Conservation (phyloP, 2,797 vertebrate genomes). For the Hydrolagus colliei region DNA sequence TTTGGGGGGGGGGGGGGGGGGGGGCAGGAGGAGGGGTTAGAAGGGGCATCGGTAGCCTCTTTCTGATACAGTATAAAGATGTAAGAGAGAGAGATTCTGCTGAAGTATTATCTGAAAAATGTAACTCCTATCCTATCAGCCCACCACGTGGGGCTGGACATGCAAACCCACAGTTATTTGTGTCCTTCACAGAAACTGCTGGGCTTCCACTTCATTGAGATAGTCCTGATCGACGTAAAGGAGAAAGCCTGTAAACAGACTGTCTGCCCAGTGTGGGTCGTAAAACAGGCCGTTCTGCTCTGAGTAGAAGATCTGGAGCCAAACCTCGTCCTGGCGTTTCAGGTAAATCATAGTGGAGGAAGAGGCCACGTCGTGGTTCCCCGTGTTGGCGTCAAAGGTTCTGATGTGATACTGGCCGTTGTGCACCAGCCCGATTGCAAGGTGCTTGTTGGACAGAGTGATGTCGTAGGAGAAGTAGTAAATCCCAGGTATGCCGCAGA, state of each 20-base stretch:
- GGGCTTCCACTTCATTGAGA: constrained; percentile 58
- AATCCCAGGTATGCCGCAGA: constrained; percentile 79
- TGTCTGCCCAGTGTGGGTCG: constrained; percentile 95
- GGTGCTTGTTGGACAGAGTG: constrained; percentile 87
- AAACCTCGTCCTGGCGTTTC: constrained; percentile 77
- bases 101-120: constrained; percentile 10
- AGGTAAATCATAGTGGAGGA: constrained; percentile 84
- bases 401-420: constrained; percentile 91
- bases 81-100: not conserved
- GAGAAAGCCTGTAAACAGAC: constrained; percentile 91
- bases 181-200: constrained; percentile 12
- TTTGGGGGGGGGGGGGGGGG: too few species aligned
- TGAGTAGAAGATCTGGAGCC: constrained; percentile 95
- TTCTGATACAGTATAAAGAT: not conserved
- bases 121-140: not conserved
- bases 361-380: constrained; percentile 88
- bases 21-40: too few species aligned
- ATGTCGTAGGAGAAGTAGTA: constrained; percentile 96
- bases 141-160: too few species aligned
- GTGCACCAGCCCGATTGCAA: constrained; percentile 90
- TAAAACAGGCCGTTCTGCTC: constrained; percentile 95
- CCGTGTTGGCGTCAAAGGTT: constrained; percentile 92
- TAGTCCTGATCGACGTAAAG: constrained; percentile 80
- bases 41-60: too few species aligned
- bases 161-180: not conserved